A percentile compares a stretch with the other conserved stretches of the same genome.
Evolutionary conservation across 2,888 invertebrate species (phyloP).

Genomic region (Patella ulyssiponensis): DNA sequence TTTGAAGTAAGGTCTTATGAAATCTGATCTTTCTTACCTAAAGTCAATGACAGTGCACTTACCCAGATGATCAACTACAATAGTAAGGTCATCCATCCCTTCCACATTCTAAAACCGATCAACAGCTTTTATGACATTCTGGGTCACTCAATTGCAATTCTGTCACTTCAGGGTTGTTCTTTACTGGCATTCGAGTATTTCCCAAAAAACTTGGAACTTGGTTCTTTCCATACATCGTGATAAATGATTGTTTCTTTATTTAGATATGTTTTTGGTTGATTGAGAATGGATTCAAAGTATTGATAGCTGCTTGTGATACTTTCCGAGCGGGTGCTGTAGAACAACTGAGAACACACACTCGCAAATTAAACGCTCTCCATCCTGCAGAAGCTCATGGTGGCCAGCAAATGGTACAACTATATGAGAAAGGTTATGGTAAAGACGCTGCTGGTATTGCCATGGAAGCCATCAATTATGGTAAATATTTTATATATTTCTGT

Average conservation of each 20-base stretch:
- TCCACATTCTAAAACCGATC: too few relatives aligned
- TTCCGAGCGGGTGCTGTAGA: constrained; percentile 99
- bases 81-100: too few relatives aligned
- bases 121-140: too few relatives aligned
- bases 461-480: constrained; percentile 91
- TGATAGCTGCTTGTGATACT: constrained; percentile 99
- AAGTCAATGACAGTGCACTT: too few relatives aligned
- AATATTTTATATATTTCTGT: constrained; percentile 11
- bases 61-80: too few relatives aligned
- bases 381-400: constrained; percentile 83
- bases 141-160: too few relatives aligned
- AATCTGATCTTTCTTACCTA: too few relatives aligned
- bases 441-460: constrained; percentile 98
- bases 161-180: too few relatives aligned
- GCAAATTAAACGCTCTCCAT: constrained; percentile 94
- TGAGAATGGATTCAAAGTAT: constrained; percentile 94
- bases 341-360: constrained; percentile 94
- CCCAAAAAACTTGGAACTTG: too few relatives aligned
- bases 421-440: constrained; percentile 98
- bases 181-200: too few relatives aligned
- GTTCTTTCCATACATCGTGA: too few relatives aligned
- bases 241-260: constrained; percentile 55
- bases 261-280: constrained; percentile 98
- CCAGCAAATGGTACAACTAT: constrained; percentile 89
- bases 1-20: background rate